These are phyloP conservation scores for Adelognathus sp. DNA, from an alignment of 2,888 invertebrate species.

Conservation along the genomic window DNA sequence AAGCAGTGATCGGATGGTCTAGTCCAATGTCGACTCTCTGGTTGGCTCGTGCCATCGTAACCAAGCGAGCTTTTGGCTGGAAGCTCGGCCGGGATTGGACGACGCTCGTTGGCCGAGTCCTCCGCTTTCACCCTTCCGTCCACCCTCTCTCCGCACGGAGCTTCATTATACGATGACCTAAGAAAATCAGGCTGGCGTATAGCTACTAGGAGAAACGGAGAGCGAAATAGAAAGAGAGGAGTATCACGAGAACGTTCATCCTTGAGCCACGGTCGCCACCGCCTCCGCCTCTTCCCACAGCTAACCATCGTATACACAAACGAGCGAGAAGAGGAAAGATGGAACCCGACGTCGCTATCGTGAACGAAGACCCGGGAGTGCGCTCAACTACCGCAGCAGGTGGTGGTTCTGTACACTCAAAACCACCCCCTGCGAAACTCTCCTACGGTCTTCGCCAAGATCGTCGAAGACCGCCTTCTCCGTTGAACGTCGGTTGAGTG, in stretches of 20 bases:
- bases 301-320: constrained; percentile 50
- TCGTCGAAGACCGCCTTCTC: constrained; percentile 47
- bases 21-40: constrained; percentile 12
- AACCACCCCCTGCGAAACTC: constrained; percentile 57
- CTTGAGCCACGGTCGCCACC: constrained; percentile 65
- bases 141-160: constrained; percentile 65
- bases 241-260: constrained; percentile 71
- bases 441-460: constrained; percentile 31
- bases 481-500: constrained; percentile 47
- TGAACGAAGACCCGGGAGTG: constrained; percentile 62
- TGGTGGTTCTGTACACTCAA: constrained; percentile 75
- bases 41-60: constrained; percentile 34
- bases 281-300: constrained; percentile 54
- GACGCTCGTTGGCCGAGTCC: constrained; percentile 44
- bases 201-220: constrained; percentile 42
- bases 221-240: constrained; percentile 33
- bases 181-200: constrained; percentile 77
- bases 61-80: constrained; percentile 54
- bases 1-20: constrained; percentile 29
- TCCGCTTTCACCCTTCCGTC: constrained; percentile 43
- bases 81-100: constrained; percentile 49
- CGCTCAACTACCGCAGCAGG: constrained; percentile 78
- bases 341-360: constrained; percentile 54
- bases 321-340: constrained; percentile 39
- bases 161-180: constrained; percentile 81